Percentiles rank a stretch among this genome's conserved stretches.
These are phyloP conservation scores for Chesias legatella DNA, from an alignment of 2,888 invertebrate genomes.

Conservation along the genomic window DNA sequence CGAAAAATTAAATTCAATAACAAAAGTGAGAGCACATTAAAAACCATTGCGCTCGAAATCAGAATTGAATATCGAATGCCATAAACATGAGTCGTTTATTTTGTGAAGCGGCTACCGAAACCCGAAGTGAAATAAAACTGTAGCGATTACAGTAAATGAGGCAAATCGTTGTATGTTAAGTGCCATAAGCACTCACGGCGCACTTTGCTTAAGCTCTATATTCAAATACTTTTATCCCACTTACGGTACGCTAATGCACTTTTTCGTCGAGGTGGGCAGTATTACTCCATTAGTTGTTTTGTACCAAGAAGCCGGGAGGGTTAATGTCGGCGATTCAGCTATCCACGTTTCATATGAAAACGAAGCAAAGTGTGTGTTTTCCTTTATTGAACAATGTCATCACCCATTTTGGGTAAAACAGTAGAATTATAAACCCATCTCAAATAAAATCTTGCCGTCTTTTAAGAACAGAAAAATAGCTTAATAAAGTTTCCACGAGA, in stretches of 20 bases:
- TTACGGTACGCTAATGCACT: slow-evolving; percentile 73
- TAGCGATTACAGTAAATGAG: slow-evolving; percentile 64
- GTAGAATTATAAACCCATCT: too few species aligned
- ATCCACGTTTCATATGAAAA: slow-evolving; percentile 33
- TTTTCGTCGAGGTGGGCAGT: slow-evolving; percentile 69
- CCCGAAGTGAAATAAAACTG: slow-evolving; percentile 50
- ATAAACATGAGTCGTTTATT: slow-evolving; percentile 44
- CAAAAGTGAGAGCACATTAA: slow-evolving; percentile 36
- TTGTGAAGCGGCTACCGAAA: slow-evolving; percentile 40
- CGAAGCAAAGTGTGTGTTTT: slow-evolving; percentile 8
- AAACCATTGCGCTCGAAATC: slow-evolving; percentile 40
- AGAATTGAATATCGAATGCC: slow-evolving; percentile 43
- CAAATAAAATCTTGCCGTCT: too few species aligned
- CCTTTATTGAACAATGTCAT: too few species aligned
- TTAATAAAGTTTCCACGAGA: too few species aligned
- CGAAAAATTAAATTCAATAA: slow-evolving; percentile 27
- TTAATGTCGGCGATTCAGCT: slow-evolving; percentile 48
- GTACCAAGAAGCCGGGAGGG: slow-evolving; percentile 45
- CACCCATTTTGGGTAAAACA: too few species aligned
- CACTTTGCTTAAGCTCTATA: slow-evolving; percentile 71
- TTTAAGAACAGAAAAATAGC: too few species aligned
- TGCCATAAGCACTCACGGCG: slow-evolving; percentile 65
- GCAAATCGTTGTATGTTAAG: slow-evolving; percentile 67
- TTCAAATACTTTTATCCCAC: slow-evolving; percentile 76
- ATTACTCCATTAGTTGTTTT: slow-evolving; percentile 71